Evolutionary conservation across 2,113 vertebrate genomes (phyloP).

Genomic region (Mirounga angustirostris): DNA sequence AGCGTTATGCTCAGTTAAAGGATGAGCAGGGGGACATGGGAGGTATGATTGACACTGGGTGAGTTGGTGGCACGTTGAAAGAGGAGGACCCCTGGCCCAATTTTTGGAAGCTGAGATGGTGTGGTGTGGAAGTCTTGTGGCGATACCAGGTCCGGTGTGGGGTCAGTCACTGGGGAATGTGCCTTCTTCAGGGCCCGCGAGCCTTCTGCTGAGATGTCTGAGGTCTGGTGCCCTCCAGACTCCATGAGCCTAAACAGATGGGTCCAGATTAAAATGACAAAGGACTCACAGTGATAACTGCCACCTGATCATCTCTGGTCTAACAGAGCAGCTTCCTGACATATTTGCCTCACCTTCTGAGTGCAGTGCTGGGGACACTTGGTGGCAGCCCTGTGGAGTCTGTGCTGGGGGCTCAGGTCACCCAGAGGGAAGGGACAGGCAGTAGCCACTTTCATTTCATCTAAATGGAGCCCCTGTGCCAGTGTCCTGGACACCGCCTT

Average conservation of each 20-base stretch:
- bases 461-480: not conserved
- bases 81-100: not conserved
- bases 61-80: not conserved
- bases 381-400: not conserved
- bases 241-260: not conserved
- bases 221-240: not conserved
- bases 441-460: not conserved
- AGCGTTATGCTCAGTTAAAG: not conserved
- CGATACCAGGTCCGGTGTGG: not conserved
- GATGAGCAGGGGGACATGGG: rapidly evolving
- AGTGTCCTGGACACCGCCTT: not conserved
- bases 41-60: not conserved
- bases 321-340: no score
- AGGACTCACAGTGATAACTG: not conserved
- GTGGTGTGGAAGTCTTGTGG: not conserved
- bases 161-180: rapidly evolving
- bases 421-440: not conserved
- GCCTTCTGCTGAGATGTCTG: not conserved
- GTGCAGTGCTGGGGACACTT: not conserved
- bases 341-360: rapidly evolving
- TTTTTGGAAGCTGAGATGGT: not conserved
- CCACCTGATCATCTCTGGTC: not conserved
- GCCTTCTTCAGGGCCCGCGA: not conserved
- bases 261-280: not conserved
- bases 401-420: not conserved